These are phyloP conservation scores for Drosophila parabipectinata DNA, from an alignment of 1,140 invertebrate species.

Conservation along the genomic window DNA sequence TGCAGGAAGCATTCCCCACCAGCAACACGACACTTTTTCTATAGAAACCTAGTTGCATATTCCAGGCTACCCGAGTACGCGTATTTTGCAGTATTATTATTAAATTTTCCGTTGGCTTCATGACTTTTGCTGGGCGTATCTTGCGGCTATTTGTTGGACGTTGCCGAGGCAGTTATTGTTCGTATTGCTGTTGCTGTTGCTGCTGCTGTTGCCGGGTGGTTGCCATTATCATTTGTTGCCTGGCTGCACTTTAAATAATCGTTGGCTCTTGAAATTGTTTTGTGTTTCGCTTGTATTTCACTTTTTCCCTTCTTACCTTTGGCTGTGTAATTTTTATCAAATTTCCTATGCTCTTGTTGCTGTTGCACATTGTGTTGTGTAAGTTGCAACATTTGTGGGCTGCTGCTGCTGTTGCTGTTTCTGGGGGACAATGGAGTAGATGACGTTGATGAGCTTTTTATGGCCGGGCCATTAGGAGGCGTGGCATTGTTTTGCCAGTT, in stretches of 20 bases:
- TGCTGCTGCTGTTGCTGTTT: constrained; percentile 17
- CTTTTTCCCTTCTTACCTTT: constrained; percentile 59
- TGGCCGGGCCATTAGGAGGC: constrained; percentile 75
- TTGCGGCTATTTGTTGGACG: constrained; percentile 55
- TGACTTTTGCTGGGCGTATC: constrained; percentile 63
- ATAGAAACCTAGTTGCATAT: constrained; percentile 23
- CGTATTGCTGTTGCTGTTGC: not conserved
- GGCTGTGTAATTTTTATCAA: constrained; percentile 75
- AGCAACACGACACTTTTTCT: constrained; percentile 26
- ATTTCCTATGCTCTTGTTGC: constrained; percentile 51
- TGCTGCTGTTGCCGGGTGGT: constrained; percentile 15
- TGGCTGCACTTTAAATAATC: constrained; percentile 80
- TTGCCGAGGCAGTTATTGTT: constrained; percentile 10
- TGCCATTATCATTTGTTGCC: constrained; percentile 77
- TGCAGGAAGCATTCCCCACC: constrained; percentile 51
- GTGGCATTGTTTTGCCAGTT: constrained; percentile 60
- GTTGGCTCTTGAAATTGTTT: constrained; percentile 75
- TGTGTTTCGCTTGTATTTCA: constrained; percentile 46
- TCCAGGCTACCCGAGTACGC: constrained; percentile 23
- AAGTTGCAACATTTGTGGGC: constrained; percentile 30
- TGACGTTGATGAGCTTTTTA: constrained; percentile 80
- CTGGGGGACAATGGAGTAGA: constrained; percentile 27
- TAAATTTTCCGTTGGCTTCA: constrained; percentile 60
- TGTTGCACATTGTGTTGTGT: constrained; percentile 41
- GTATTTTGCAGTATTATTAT: constrained; percentile 58